phyloP scores from a whole-genome alignment of 2,888 invertebrate species.

The Stictocephala bisonia region DNA sequence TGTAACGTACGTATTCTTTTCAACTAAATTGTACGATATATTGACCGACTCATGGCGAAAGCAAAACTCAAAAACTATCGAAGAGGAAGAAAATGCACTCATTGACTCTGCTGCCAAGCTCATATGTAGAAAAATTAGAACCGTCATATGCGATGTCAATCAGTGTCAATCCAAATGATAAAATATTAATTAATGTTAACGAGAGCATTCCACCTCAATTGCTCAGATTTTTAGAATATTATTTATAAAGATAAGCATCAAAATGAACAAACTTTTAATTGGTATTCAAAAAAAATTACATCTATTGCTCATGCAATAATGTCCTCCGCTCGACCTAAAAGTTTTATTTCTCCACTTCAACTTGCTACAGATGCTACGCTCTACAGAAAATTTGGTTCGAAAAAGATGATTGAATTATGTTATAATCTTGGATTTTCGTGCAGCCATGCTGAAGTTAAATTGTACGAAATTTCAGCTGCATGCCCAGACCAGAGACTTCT shows the following conservation, averaged over 20 bases:
- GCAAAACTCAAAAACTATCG: background rate
- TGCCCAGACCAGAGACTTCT: conserved; percentile 8
- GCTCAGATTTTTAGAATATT: background rate
- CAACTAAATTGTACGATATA: conserved; percentile 9
- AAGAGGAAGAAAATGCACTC: conserved; percentile 8
- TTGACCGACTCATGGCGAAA: background rate
- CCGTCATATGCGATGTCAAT: background rate
- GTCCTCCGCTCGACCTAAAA: too few species aligned
- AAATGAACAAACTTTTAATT: background rate
- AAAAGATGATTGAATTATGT: too few species aligned
- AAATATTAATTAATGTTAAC: background rate
- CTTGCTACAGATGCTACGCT: too few species aligned
- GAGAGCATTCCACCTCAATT: background rate
- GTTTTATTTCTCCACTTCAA: too few species aligned
- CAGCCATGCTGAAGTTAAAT: too few species aligned
- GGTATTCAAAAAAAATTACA: too few species aligned
- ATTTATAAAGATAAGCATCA: conserved; percentile 10
- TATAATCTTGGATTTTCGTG: too few species aligned
- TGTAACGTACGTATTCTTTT: background rate
- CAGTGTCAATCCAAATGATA: conserved; percentile 1
- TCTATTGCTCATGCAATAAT: too few species aligned
- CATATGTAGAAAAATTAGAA: conserved; percentile 3
- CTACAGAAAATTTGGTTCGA: too few species aligned
- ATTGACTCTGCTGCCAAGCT: conserved; percentile 7
- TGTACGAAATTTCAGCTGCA: background rate